These are phyloP conservation scores for Gadopsis bispinosus DNA, from an alignment of 2,797 vertebrate species.

Conservation along the genomic window DNA sequence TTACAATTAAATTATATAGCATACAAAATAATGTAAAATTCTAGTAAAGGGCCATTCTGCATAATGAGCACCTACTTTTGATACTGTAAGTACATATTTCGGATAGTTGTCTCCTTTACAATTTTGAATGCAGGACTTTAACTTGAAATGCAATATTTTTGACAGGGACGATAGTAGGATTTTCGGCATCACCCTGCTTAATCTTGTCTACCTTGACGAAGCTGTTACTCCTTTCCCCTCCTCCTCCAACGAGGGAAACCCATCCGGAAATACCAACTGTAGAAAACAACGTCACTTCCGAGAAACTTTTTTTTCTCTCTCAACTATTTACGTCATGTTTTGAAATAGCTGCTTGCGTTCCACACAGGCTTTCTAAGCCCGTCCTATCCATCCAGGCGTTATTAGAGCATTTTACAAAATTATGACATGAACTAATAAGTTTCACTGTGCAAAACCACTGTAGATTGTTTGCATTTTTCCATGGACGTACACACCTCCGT, in stretches of 20 bases:
- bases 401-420: neutral
- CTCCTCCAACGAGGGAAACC: slow-evolving; percentile 72
- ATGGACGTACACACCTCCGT: slow-evolving; percentile 37
- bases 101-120: neutral
- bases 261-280: slow-evolving; percentile 80
- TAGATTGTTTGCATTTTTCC: neutral
- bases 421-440: neutral
- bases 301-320: slow-evolving; percentile 25
- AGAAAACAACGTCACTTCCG: slow-evolving; percentile 77
- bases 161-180: fast-evolving
- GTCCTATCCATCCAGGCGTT: neutral
- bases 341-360: neutral
- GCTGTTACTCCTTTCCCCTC: slow-evolving; percentile 14
- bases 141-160: neutral
- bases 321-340: slow-evolving; percentile 24
- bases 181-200: slow-evolving; percentile 5
- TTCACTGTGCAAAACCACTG: neutral
- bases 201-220: slow-evolving; percentile 26
- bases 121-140: neutral
- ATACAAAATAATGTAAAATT: neutral
- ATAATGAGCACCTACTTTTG: neutral
- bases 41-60: neutral
- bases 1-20: neutral
- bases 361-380: neutral
- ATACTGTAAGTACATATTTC: neutral